Base-by-base conservation (phyloP, 2,113 vertebrate genomes). In the Protomyctophum bolini region DNA sequence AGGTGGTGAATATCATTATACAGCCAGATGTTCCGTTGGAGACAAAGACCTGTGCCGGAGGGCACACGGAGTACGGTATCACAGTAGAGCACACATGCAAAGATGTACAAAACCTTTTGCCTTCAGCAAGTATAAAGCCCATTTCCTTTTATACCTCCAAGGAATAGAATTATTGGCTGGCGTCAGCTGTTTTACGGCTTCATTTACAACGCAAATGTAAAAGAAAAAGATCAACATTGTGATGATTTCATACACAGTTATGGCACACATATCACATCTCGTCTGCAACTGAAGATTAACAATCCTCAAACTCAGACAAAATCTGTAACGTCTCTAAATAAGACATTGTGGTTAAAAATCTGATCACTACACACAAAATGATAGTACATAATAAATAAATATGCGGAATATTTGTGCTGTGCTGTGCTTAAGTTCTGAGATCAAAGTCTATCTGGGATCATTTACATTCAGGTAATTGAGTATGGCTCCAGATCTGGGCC, bases 401-500 rank as follows among this genome's bases (percentile, higher is more conserved):
- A 41, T 76, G n/a, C 21, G 0, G 50, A 50, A 10, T 49, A 58
- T 72, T 63, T 57, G 33, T 73, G 67, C 28, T 41, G 6, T 62
- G 4, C 33, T 58, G 11, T 10, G 47, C 73, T 56, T 71, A 52
- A 70, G 28, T 46, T 15, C 33, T 68, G 60, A 74, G 52, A 73
- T 50, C 29, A 73, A 73, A 67, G 47, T 72, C 63, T 62, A 51
- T 66, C 66, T 61, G 74, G 65, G 58, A 75, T 72, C 56, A 82
- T 84, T 78, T 82, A 71, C 75, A 75, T 76, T 82, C 12, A 58
- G 75, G 57, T 61, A 61, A 65, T 47, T 8, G 47, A 58, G 66
- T 55, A 65, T 55, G 49, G 57, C 68, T 80, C 45, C 64, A 68
- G 64, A 79, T 73, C 59, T 55, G 5, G 50, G 57, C 51, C 75